phyloP scores from a whole-genome alignment of 2,113 vertebrate genomes.

The Ceuthmochares aereus region DNA sequence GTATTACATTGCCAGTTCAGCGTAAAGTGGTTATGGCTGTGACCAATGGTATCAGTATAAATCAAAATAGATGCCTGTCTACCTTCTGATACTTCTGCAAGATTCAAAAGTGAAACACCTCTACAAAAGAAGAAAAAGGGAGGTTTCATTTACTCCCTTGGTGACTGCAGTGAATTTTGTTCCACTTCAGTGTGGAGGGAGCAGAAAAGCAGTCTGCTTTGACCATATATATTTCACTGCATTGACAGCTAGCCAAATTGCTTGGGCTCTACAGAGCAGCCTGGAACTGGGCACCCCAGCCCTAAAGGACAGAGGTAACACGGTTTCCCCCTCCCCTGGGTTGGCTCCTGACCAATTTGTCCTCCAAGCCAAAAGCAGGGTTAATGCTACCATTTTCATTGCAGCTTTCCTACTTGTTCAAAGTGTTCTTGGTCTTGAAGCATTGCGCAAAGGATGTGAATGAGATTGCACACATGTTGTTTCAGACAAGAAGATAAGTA shows the following conservation, averaged over 20 bases:
- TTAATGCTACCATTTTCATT: fast-evolving
- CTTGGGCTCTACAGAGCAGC: background rate
- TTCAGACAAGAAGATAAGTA: background rate
- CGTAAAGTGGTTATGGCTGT: background rate
- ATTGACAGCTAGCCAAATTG: background rate
- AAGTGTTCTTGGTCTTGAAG: background rate
- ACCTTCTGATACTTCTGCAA: background rate
- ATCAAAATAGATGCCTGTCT: background rate
- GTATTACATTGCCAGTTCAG: fast-evolving
- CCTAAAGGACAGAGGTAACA: background rate
- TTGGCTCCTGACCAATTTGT: fast-evolving
- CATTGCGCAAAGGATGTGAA: background rate
- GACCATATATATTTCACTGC: background rate
- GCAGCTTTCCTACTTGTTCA: background rate
- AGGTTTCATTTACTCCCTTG: background rate
- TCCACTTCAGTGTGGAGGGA: background rate
- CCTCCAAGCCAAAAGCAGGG: background rate
- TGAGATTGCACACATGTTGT: fast-evolving
- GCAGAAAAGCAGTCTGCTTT: background rate
- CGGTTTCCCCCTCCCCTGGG: background rate
- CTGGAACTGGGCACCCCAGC: background rate
- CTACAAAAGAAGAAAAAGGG: background rate
- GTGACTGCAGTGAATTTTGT: background rate
- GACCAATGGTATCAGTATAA: background rate
- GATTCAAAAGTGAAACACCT: background rate